Evolutionary conservation across 2,797 vertebrate genomes (phyloP).

Genomic region (Euthynnus affinis): DNA sequence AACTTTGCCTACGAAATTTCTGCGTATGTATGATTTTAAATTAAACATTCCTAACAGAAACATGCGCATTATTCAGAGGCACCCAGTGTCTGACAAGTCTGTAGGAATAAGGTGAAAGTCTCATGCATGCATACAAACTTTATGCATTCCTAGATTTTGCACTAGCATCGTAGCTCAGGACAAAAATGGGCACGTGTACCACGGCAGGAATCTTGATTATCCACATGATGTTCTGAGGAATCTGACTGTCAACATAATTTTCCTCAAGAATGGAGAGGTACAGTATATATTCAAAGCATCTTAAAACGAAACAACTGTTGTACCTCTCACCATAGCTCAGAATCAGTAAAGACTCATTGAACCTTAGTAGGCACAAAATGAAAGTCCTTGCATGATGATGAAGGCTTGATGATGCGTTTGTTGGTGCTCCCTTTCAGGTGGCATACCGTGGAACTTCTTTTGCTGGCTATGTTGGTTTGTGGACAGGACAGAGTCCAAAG

Average conservation of each 20-base stretch:
- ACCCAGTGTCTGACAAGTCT: not conserved
- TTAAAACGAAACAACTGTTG: not conserved
- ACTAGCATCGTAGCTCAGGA: conserved; percentile 95
- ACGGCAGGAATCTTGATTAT: conserved; percentile 95
- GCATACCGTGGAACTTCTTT: conserved; percentile 92
- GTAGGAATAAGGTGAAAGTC: not conserved
- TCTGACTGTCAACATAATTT: conserved; percentile 89
- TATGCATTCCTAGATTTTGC: conserved; percentile 88
- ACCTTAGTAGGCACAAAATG: not conserved
- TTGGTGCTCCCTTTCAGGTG: conserved; percentile 79
- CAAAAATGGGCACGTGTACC: conserved; percentile 89
- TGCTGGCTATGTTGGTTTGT: conserved; percentile 93
- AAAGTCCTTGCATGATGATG: not conserved
- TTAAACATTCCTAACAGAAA: not conserved
- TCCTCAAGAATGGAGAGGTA: conserved; percentile 90
- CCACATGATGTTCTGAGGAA: conserved; percentile 87
- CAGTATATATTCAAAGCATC: conserved; percentile 66
- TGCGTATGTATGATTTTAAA: conserved; percentile 86
- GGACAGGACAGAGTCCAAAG: conserved; percentile 94
- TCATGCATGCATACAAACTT: conserved; percentile 17
- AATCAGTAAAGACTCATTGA: not conserved
- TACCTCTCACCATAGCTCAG: not conserved
- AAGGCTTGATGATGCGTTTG: too few species aligned
- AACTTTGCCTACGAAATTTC: conserved; percentile 94
- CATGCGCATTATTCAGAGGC: not conserved